Base-by-base conservation (phyloP, 2,113 vertebrate species). In the Osmerus mordax region DNA sequence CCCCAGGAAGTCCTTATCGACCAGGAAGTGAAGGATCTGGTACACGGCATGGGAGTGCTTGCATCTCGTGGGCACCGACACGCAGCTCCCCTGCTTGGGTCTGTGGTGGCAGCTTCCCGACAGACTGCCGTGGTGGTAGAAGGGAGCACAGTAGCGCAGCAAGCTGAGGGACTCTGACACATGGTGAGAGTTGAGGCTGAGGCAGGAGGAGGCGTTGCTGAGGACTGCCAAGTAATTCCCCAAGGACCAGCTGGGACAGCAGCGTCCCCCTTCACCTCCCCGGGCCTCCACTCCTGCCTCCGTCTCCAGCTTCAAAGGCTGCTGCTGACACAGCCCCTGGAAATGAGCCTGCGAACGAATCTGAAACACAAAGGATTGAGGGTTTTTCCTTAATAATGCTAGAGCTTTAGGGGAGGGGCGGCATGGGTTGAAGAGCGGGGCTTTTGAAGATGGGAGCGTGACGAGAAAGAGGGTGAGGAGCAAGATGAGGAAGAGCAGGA, bases 231-330 rank as follows among this genome's bases (percentile, higher is more conserved):
- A 92, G 62, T 95, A 98, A 90, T 98, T 99, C 83, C 97, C 97
- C 80, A 99, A 89, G 65, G 97, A 98, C 97, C 97, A 98, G 89
- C 97, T 99, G 0, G 96, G 97, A 86, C 97, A 98, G 87, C 97
- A 99, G 75, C 94, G 89, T 3, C 74, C 75, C 18, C 84, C 86
- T 0, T 91, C 89, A 54, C 84, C 74, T 28, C 88, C 85, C 14
- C 80, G 80, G 7, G 81, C 83, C 7, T 73, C 56, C 16, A 85
- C 83, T 21, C 47, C 73, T 69, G 82, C 81, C 66, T 81, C 78
- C 0, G 41, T 12, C 41, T 12, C 41, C 41, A 47, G 41, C 41
- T 47, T 47, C 41, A 47, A 47, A 47, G 41, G 41, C 41, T 91
- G 92, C 15, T 92, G 94, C 81, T 95, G 94, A 87, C 97, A 99